Base-by-base conservation (phyloP, 2,888 invertebrate species). In the Arrhopalites spinosus region DNA sequence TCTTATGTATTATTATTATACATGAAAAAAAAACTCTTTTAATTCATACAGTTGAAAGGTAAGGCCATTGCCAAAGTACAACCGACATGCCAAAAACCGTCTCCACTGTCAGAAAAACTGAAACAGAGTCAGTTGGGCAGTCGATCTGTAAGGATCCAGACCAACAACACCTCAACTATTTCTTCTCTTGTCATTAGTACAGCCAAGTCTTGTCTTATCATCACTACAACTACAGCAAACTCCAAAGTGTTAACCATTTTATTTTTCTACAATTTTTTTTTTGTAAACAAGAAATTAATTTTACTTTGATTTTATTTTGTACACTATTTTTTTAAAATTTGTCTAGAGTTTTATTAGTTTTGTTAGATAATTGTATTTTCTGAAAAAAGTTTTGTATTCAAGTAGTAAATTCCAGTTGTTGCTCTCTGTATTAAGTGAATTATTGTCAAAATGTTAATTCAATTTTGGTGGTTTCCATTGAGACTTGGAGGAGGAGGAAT, bases 61-160 rank as follows among this genome's bases (percentile, higher is more conserved):
- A 59, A 59, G 59, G 23, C 59, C 59, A 23, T 36, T 36, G 36
- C 36, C 36, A 36, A 36, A 36, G 36, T 3, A 36, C 5, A 3
- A 36, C 36, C 3, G 11, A 36, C 5, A 36, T 36, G 36, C 36
- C 36, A 36, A 36, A 56, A 25, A 25, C 25, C 59, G 25, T 13
- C 59, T 27, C 59, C 25, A 27, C 25, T 25, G 23, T 59, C 25
- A 25, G 59, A 59, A 0, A 36, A 15, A 50, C 59, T 23, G 27
- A 59, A 25, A 59, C 59, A 59, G 59, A 59, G 70, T 70, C 70
- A 70, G 71, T 71, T 43, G 43, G 71, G 59, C 71, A 30, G 36
- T 71, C 59, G 36, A 43, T 43, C 71, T 71, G 56, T 27, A 17
- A 30, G 59, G 36, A 59, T 59, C 29, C 71, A 43, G 36, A 25